Base-by-base conservation (phyloP, 1,140 invertebrate genomes). In the Drosophila mojavensis region DNA sequence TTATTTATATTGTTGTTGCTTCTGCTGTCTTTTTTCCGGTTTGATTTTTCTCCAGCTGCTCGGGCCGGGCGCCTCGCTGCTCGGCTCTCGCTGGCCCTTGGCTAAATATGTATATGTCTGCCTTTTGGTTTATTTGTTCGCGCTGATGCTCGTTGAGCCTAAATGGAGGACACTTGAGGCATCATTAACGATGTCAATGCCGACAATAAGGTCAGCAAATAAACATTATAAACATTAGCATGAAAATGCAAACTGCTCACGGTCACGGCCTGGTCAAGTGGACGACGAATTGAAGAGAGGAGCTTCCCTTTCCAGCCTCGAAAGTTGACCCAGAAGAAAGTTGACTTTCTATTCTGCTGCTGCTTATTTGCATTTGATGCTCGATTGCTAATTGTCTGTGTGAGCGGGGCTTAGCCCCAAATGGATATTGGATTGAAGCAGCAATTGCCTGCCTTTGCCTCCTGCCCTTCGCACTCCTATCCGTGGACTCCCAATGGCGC, bases 151-250 rank as follows among this genome's bases (percentile, higher is more conserved):
- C 63, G 30, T 62, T 56, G 48, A 45, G 77, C 68, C 76, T 70
- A 77, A 86, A 86, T 88, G 83, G 83, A 88, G 83, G 65, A 88
- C 73, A 80, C 83, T 86, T 83, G 61, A 78, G 79, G 79, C 81
- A 80, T 82, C 83, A 88, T 86, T 86, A 86, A 88, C 79, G 83
- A 88, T 86, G 83, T 83, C 83, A 86, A 86, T 86, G 83, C 56
- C 45, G 55, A 74, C 78, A 78, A 79, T 79, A 79, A 78, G 78
- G 78, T 65, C 78, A 62, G 68, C 73, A 75, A 60, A 64, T 71
- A 64, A 75, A 71, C 55, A 71, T 65, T 61, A 65, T 70, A 64
- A 69, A 56, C 65, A 74, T 69, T 74, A 56, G 66, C 39, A 55
- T 36, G 53, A 55, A 55, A 30, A 48, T 50, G 33, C 50, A 68